phyloP scores from a whole-genome alignment of 2,113 vertebrate species.

The Ascaphus truei region DNA sequence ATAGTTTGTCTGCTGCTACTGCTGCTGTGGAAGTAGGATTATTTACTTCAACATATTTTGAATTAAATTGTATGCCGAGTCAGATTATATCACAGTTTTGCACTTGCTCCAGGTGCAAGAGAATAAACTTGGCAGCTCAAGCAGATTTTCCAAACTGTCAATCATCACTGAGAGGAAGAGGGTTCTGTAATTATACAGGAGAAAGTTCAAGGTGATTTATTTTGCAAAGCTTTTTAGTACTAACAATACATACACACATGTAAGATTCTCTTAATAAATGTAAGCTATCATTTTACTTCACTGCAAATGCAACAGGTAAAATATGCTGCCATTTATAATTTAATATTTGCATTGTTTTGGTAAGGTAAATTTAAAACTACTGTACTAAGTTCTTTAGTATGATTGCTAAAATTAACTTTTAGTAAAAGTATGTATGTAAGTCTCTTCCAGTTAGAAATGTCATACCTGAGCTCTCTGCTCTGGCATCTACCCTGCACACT shows the following conservation, averaged over 20 bases:
- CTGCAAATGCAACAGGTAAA: neutral
- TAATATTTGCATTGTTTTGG: neutral
- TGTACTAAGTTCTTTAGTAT: neutral
- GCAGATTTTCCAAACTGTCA: constrained; percentile 56
- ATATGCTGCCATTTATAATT: neutral
- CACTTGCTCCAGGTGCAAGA: constrained; percentile 39
- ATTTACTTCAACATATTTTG: constrained; percentile 18
- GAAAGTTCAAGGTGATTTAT: constrained; percentile 56
- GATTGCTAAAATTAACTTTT: no score
- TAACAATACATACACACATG: constrained; percentile 46
- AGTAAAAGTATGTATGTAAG: no score
- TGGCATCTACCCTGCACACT: no score
- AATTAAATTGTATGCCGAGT: constrained; percentile 33
- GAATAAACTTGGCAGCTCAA: constrained; percentile 49
- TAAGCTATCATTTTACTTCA: constrained; percentile 21
- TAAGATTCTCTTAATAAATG: constrained; percentile 32
- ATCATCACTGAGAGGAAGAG: constrained; percentile 49
- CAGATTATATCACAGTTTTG: constrained; percentile 41
- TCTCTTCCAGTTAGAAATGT: no score
- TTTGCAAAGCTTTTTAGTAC: constrained; percentile 47
- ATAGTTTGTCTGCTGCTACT: neutral
- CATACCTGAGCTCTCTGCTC: no score
- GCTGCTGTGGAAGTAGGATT: neutral
- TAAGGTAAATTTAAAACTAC: neutral
- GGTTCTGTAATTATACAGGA: constrained; percentile 45